Evolutionary conservation across 2,113 vertebrate species (phyloP).

Genomic region (Pseudopodoces humilis): DNA sequence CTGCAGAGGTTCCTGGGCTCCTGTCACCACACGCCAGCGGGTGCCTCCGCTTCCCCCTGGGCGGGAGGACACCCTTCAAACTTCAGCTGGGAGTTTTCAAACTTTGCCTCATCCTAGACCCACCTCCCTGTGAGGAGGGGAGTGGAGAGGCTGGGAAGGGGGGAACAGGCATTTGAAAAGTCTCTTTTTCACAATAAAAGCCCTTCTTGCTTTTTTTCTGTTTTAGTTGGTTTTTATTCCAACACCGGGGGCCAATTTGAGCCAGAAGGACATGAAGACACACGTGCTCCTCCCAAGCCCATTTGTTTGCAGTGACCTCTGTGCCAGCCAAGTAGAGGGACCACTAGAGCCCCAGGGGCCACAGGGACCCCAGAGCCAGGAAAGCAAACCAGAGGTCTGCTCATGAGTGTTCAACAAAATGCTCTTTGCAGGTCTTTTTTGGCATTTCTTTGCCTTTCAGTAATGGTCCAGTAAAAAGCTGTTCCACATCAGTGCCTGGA

Average conservation of each 20-base stretch:
- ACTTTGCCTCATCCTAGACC: slow-evolving; percentile 44
- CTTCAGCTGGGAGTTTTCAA: slow-evolving; percentile 11
- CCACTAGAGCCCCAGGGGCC: background rate
- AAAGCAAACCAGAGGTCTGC: accelerated
- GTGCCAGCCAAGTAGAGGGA: background rate
- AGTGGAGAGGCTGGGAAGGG: slow-evolving; percentile 29
- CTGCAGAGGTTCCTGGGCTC: background rate
- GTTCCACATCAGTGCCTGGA: background rate
- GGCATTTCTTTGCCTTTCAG: background rate
- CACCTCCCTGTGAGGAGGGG: slow-evolving; percentile 56
- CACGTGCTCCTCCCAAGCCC: accelerated
- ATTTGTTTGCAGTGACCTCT: accelerated
- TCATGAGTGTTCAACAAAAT: background rate
- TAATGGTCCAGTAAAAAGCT: background rate
- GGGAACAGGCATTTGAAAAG: background rate
- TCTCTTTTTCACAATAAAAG: slow-evolving; percentile 73
- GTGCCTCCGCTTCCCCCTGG: background rate
- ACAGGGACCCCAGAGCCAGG: accelerated
- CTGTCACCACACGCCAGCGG: accelerated
- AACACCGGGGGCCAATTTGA: background rate
- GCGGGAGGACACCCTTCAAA: background rate
- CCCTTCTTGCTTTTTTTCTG: background rate
- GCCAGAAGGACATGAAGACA: background rate
- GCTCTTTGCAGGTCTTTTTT: background rate
- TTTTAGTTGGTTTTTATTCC: background rate